A percentile compares a stretch with the other conserved stretches of the same genome.
These are phyloP conservation scores for Drosophila mercatorum DNA, from an alignment of 2,888 invertebrate species.

Conservation along the genomic window DNA sequence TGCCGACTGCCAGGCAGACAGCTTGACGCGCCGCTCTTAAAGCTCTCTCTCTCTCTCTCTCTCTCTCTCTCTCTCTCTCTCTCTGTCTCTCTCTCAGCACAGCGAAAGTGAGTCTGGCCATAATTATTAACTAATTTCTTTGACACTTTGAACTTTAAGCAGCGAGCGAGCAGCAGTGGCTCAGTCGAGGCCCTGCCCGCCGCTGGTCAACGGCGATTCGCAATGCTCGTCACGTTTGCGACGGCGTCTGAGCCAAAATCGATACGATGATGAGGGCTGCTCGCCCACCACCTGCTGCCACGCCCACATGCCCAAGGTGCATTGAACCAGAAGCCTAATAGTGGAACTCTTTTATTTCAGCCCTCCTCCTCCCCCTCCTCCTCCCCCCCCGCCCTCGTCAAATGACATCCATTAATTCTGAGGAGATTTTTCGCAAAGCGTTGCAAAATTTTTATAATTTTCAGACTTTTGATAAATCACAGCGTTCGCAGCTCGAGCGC, in stretches of 20 bases:
- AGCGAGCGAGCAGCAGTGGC: constrained; percentile 5
- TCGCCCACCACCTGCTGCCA: not conserved
- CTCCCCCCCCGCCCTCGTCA: not conserved
- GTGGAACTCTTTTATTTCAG: constrained; percentile 43
- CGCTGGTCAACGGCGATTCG: constrained; percentile 36
- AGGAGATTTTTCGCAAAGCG: constrained; percentile 51
- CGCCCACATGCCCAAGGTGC: constrained; percentile 34
- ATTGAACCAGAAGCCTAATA: constrained; percentile 41
- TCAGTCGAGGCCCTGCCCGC: not conserved
- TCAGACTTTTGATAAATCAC: constrained; percentile 71
- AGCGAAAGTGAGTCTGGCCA: constrained; percentile 33
- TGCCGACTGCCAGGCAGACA: constrained; percentile 12
- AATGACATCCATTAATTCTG: constrained; percentile 57
- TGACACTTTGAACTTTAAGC: constrained; percentile 57
- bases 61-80: no score
- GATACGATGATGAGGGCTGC: constrained; percentile 39
- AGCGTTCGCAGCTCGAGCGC: constrained; percentile 43
- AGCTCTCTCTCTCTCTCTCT: constrained; percentile 4
- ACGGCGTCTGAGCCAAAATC: constrained; percentile 70
- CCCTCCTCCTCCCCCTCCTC: not conserved
- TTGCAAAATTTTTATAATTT: constrained; percentile 50
- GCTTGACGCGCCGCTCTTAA: constrained; percentile 34
- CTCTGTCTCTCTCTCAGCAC: not conserved
- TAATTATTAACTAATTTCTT: constrained; percentile 70
- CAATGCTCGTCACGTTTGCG: constrained; percentile 71